Evolutionary conservation across 2,113 vertebrate genomes (phyloP), one percentile per base, ranked within the genome.

Genomic region (Hippocampus barbouri): DNA sequence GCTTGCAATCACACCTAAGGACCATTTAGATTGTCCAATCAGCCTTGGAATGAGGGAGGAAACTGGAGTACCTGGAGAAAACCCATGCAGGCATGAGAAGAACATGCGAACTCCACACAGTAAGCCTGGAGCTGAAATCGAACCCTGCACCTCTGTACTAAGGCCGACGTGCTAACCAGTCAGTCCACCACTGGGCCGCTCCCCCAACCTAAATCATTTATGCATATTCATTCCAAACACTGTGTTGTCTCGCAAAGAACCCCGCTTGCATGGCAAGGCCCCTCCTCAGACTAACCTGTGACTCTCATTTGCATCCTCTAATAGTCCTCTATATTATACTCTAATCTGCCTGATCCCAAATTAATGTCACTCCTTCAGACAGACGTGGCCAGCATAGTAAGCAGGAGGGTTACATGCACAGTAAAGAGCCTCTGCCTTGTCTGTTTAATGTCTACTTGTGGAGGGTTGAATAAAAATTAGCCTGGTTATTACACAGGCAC

Each of bases 321-420:
- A 96, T 94, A 93, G 94, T 80, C 41, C 89, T 87, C 94, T 94
- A 94, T 95, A 97, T 97, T 96, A 95, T 90, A 93, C 93, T 94
- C 94, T 96, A 97, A 98, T 98, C 96, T 96, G 89, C 91, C 94
- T 98, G 96, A 98, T 98, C 96, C 96, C 88, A 91, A 94, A 97
- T 98, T 97, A 98, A 98, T 96, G 94, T 91, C 85, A 93, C 94
- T 94, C 93, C 94, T 90, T 87, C 83, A 60, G 74, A 81, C 80
- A 86, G 87, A 92, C 89, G 91, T 93, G 92, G 92, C 90, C 75
- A 65, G 93, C 89, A 94, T 94, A 92, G 68, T 92, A 92, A 93
- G 85, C 85, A 86, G 89, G 78, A 70, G 54, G 79, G 83, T 90
- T 83, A 79, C 88, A 80, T 84, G 86, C 85, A 75, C 86, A 89